Base-by-base conservation (phyloP, 1,140 invertebrate genomes). In the Uloborus diversus region DNA sequence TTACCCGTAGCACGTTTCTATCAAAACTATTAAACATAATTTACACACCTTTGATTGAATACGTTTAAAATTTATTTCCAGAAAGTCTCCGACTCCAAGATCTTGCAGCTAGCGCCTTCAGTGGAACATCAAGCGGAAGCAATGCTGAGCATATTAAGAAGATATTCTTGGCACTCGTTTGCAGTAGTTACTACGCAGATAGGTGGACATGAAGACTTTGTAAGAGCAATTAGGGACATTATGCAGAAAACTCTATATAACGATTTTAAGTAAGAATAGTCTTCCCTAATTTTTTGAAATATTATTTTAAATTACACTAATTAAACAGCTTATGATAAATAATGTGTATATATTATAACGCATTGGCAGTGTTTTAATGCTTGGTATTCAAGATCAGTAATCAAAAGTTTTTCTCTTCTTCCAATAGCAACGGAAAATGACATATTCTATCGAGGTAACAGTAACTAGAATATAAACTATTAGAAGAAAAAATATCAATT, bases 141-240 rank as follows among this genome's bases (percentile, higher is more conserved):
- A 14, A 97, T 97, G 94, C 86, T 97, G 78, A 94, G 93, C 85
- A 95, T 98, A 82, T 87, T 98, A 83, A 92, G 94, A 86, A 89
- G 95, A 61, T 99, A 99, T 88, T 96, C 97, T 85, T 98, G 96
- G 96, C 95, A 96, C 85, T 93, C 96, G 83, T 97, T 98, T 86
- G 94, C 94, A 78, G 93, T 98, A 62, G 93, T 98, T 27, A 89
- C 88, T 0, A 86, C 87, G 51, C 92, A 94, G 84, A 96, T 97
- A 59, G 95, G 95, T 25, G 96, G 96, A 0, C 94, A 97, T 86
- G 94, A 95, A 83, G 95, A 98, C 86, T 98, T 98, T 85, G 93
- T 97, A 76, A 94, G 96, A 86, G 94, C 95, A n/a, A 92, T 98
- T 20, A 88, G 95, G 37, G 94, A 96, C 85, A 88, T 93, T 79